Percentiles rank a stretch among this genome's conserved stretches.
phyloP scores from a whole-genome alignment of 1,140 invertebrate species.

The Drosophila ironensis region DNA sequence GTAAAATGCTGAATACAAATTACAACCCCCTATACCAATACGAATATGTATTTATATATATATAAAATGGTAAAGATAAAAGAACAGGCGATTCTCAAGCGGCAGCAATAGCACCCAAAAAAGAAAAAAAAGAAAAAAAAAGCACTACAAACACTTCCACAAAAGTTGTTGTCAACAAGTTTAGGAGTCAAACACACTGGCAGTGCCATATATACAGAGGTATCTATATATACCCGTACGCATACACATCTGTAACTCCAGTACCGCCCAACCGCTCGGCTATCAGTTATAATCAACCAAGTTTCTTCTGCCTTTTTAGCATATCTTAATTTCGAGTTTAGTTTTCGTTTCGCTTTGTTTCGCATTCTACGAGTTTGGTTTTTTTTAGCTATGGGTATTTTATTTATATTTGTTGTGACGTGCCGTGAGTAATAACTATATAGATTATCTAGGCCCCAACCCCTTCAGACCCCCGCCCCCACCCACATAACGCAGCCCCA shows the following conservation, averaged over 20 bases:
- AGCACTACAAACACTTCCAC: constrained; percentile 28
- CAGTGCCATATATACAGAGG: neutral
- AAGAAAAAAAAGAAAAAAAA: no score
- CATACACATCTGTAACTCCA: neutral
- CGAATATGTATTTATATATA: constrained; percentile 6
- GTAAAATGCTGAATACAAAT: constrained; percentile 73
- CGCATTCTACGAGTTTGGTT: constrained; percentile 16
- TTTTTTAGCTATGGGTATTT: constrained; percentile 6
- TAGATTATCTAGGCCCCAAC: constrained; percentile 43
- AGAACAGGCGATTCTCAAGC: constrained; percentile 67
- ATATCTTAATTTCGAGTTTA: constrained; percentile 73
- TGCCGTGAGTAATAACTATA: constrained; percentile 76
- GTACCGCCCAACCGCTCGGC: neutral
- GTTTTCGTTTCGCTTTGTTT: constrained; percentile 48
- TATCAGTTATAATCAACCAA: constrained; percentile 37
- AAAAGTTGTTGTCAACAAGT: constrained; percentile 73
- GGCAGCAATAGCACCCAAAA: constrained; percentile 42
- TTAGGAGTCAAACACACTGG: constrained; percentile 36
- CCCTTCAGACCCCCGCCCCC: neutral
- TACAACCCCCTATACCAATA: constrained; percentile 36
- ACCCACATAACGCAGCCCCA: constrained; percentile 6
- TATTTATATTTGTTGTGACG: constrained; percentile 70
- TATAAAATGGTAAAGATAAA: constrained; percentile 55
- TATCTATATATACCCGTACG: neutral
- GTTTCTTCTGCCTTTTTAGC: constrained; percentile 66